phyloP scores from a whole-genome alignment of 1,140 invertebrate genomes.

The Leptinotarsa defecta region DNA sequence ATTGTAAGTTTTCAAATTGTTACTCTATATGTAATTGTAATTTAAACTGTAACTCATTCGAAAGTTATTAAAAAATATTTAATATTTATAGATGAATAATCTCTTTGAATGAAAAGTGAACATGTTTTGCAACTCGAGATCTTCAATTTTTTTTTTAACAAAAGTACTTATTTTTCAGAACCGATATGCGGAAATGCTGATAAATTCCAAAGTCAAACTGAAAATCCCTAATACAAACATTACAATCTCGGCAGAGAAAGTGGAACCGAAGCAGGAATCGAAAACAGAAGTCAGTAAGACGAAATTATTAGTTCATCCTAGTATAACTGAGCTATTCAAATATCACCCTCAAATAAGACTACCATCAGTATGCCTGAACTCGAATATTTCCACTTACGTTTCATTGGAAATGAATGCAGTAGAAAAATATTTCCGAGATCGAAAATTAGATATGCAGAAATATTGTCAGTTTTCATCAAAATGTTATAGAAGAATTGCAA shows the following conservation, averaged over 20 bases:
- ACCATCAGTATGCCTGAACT: slow-evolving; percentile 33
- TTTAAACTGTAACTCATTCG: no score
- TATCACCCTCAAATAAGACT: slow-evolving; percentile 31
- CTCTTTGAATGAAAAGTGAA: no score
- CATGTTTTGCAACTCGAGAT: no score
- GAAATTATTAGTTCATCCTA: slow-evolving; percentile 20
- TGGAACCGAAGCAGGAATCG: neutral
- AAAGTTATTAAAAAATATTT: no score
- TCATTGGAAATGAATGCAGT: slow-evolving; percentile 34
- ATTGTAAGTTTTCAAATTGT: no score
- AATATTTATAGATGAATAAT: no score
- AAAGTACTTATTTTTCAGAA: neutral
- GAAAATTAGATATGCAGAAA: slow-evolving; percentile 2
- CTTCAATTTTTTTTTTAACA: no score
- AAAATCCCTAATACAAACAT: neutral
- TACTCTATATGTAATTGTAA: no score
- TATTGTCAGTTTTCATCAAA: neutral
- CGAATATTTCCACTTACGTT: slow-evolving; percentile 28
- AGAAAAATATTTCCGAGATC: slow-evolving; percentile 25
- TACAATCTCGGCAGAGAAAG: neutral
- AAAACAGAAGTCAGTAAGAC: neutral
- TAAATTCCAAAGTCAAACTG: neutral
- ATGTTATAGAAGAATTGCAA: neutral
- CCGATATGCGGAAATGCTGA: neutral
- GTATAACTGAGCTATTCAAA: slow-evolving; percentile 28